Percentiles rank a stretch among this genome's conserved stretches.
These are phyloP conservation scores for Ormyrus nitidulus DNA, from an alignment of 2,888 invertebrate species.

Conservation along the genomic window DNA sequence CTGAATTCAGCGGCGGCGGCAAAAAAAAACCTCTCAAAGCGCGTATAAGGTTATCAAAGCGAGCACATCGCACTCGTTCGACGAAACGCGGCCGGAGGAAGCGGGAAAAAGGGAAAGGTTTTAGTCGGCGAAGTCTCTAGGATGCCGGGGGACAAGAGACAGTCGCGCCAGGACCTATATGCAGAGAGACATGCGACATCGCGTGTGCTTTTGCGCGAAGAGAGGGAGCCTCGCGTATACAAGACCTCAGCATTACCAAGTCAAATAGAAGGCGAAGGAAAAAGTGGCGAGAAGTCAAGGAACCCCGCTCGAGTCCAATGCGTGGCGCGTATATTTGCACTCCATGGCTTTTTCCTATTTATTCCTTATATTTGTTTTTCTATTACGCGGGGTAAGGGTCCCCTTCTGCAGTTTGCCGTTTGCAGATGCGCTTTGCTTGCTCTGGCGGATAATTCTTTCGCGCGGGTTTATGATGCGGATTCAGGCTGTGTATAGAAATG, in stretches of 20 bases:
- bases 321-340: conserved; percentile 15
- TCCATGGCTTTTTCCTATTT: conserved; percentile 24
- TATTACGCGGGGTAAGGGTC: conserved; percentile 14
- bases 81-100: conserved; percentile 15
- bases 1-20: too few relatives aligned
- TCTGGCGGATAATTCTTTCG: too few relatives aligned
- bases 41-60: conserved; percentile 58
- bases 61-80: conserved; percentile 57
- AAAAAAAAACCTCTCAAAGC: too few relatives aligned
- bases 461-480: too few relatives aligned
- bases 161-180: conserved; percentile 66
- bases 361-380: conserved; percentile 49
- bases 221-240: conserved; percentile 39
- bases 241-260: conserved; percentile 72
- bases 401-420: conserved; percentile 8
- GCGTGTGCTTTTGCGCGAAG: conserved; percentile 16
- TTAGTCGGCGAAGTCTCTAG: conserved; percentile 45
- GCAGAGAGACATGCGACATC: conserved; percentile 31
- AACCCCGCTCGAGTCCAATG: conserved; percentile 54
- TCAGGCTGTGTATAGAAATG: too few relatives aligned
- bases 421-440: neutral
- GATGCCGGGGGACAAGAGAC: conserved; percentile 11
- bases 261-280: conserved; percentile 69
- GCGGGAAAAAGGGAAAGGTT: conserved; percentile 2
- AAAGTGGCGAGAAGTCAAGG: conserved; percentile 65